Percentiles rank a stretch among this genome's conserved stretches.
Evolutionary conservation across 1,140 invertebrate species (phyloP).

Genomic region (Drosophila hydei): DNA sequence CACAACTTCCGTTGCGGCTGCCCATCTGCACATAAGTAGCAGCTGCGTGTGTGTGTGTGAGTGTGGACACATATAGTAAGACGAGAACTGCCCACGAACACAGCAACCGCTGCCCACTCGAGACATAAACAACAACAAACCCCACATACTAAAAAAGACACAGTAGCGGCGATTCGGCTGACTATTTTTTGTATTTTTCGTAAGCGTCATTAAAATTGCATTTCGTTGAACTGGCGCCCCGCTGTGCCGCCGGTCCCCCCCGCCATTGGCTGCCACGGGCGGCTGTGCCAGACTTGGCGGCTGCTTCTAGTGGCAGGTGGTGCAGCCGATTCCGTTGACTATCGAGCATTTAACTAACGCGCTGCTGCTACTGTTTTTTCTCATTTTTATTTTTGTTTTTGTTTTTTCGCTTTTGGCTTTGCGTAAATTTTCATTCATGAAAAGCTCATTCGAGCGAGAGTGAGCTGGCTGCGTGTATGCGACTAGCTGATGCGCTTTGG

Average conservation of each 20-base stretch:
- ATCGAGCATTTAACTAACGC: constrained; percentile 58
- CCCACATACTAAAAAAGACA: constrained; percentile 23
- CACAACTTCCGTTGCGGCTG: constrained; percentile 49
- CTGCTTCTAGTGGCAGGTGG: constrained; percentile 38
- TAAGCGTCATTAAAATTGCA: constrained; percentile 79
- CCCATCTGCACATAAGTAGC: constrained; percentile 38
- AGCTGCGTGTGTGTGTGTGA: not conserved
- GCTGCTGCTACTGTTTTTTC: constrained; percentile 30
- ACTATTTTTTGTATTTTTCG: constrained; percentile 45
- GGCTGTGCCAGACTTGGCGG: constrained; percentile 69
- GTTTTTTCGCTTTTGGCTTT: constrained; percentile 18
- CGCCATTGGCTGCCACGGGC: constrained; percentile 34
- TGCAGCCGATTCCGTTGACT: constrained; percentile 32
- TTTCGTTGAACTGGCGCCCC: constrained; percentile 66
- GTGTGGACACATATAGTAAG: constrained; percentile 17
- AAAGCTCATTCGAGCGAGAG: constrained; percentile 6
- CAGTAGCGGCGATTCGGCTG: constrained; percentile 47
- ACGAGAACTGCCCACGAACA: constrained; percentile 63
- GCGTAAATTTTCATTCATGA: constrained; percentile 60
- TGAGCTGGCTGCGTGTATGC: not conserved
- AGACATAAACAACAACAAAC: constrained; percentile 66
- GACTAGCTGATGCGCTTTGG: constrained; percentile 10
- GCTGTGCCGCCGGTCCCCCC: constrained; percentile 9
- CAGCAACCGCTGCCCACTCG: constrained; percentile 54
- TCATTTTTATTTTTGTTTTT: not conserved